phyloP scores from a whole-genome alignment of 2,113 vertebrate species.

The Propithecus coquereli region DNA sequence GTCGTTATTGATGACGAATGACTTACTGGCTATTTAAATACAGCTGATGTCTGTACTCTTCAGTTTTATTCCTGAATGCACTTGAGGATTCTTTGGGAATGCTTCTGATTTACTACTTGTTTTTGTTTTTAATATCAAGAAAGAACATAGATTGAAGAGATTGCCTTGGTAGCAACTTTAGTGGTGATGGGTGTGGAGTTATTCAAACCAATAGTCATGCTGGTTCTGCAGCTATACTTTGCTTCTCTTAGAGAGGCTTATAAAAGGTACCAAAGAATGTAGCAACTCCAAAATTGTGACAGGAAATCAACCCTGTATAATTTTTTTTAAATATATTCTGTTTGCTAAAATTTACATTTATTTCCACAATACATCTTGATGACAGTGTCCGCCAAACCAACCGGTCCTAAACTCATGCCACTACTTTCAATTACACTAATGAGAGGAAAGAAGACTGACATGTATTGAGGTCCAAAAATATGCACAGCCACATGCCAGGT shows the following conservation, averaged over 20 bases:
- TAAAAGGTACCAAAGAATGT: background rate
- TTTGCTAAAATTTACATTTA: constrained; percentile 22
- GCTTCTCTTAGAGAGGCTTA: background rate
- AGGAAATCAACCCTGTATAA: background rate
- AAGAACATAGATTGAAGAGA: constrained; percentile 43
- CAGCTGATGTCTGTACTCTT: constrained; percentile 36
- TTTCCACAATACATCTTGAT: background rate
- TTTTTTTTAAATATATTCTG: background rate
- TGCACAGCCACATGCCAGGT: background rate
- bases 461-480: background rate
- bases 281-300: background rate
- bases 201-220: constrained; percentile 38
- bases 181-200: background rate
- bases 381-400: background rate
- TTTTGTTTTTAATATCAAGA: constrained; percentile 63
- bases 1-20: constrained; percentile 41
- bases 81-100: constrained; percentile 51
- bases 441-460: background rate
- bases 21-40: constrained; percentile 44
- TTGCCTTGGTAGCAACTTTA: constrained; percentile 9
- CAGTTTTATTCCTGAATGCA: constrained; percentile 26
- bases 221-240: constrained; percentile 20
- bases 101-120: constrained; percentile 52
- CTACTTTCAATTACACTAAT: background rate
- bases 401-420: background rate